phyloP scores from a whole-genome alignment of 2,113 vertebrate genomes.

The Himantopus leucocephalus region DNA sequence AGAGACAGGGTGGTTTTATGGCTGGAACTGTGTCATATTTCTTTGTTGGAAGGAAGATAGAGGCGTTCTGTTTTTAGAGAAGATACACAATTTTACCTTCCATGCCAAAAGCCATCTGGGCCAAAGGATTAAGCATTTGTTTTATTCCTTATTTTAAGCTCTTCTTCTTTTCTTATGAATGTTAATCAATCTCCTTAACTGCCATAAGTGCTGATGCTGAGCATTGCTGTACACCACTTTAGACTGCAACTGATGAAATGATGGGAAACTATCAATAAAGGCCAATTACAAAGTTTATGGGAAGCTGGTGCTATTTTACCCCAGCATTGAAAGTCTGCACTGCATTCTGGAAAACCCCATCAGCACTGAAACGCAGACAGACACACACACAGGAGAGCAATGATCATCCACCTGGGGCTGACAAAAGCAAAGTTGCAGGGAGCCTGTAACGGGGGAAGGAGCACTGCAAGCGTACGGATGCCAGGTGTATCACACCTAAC shows the following conservation, averaged over 20 bases:
- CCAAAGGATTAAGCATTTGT: background rate
- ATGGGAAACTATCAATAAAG: conserved; percentile 1
- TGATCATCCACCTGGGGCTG: background rate
- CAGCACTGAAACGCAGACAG: background rate
- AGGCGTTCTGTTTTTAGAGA: background rate
- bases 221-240: background rate
- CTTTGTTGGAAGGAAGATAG: background rate
- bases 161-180: background rate
- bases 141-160: conserved; percentile 18
- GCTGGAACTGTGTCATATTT: background rate
- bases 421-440: background rate
- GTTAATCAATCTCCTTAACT: background rate
- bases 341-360: background rate
- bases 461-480: background rate
- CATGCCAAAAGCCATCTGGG: background rate
- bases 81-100: background rate
- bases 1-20: background rate
- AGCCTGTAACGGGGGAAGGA: background rate
- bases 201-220: background rate
- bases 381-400: background rate
- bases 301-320: background rate
- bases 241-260: background rate
- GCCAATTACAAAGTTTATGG: background rate
- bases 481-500: background rate
- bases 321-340: background rate